Evolutionary conservation across 2,888 invertebrate species (phyloP).

Genomic region (Drosophila basisetae): DNA sequence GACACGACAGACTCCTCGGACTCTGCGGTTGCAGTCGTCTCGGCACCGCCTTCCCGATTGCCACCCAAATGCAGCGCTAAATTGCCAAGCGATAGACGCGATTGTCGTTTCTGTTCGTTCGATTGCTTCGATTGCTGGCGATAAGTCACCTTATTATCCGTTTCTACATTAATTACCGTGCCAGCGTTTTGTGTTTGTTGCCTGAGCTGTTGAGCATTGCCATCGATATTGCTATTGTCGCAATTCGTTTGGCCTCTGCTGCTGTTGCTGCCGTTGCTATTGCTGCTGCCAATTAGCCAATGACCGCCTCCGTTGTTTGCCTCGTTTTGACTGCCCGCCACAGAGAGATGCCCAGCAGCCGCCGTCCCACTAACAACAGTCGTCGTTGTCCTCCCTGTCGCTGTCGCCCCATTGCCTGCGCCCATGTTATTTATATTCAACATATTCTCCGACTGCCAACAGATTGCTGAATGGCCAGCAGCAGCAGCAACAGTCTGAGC

Average conservation of each 20-base stretch:
- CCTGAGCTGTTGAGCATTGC: slow-evolving; percentile 29
- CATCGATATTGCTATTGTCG: slow-evolving; percentile 52
- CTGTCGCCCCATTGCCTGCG: slow-evolving; percentile 61
- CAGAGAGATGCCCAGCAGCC: slow-evolving; percentile 44
- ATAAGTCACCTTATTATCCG: slow-evolving; percentile 42
- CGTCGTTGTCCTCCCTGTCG: slow-evolving; percentile 54
- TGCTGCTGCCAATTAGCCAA: slow-evolving; percentile 63
- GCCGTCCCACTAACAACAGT: slow-evolving; percentile 39
- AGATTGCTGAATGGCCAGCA: slow-evolving; percentile 63
- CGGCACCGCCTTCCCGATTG: slow-evolving; percentile 11
- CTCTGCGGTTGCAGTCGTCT: slow-evolving; percentile 18
- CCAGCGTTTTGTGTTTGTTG: slow-evolving; percentile 29
- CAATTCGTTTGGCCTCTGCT: slow-evolving; percentile 32
- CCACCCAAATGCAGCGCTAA: slow-evolving; percentile 53
- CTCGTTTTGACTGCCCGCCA: slow-evolving; percentile 79
- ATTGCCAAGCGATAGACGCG: slow-evolving; percentile 70
- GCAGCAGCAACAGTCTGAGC: background rate
- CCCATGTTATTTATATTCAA: slow-evolving; percentile 77
- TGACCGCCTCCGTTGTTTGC: slow-evolving; percentile 55
- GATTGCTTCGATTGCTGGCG: slow-evolving; percentile 60
- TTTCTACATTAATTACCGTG: slow-evolving; percentile 62
- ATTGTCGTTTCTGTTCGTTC: slow-evolving; percentile 71
- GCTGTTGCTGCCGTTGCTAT: slow-evolving; percentile 44
- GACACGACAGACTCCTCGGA: slow-evolving; percentile 10
- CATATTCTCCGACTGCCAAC: slow-evolving; percentile 62